Evolutionary conservation across 2,113 vertebrate species (phyloP).

Genomic region (Zosterops pallidus): DNA sequence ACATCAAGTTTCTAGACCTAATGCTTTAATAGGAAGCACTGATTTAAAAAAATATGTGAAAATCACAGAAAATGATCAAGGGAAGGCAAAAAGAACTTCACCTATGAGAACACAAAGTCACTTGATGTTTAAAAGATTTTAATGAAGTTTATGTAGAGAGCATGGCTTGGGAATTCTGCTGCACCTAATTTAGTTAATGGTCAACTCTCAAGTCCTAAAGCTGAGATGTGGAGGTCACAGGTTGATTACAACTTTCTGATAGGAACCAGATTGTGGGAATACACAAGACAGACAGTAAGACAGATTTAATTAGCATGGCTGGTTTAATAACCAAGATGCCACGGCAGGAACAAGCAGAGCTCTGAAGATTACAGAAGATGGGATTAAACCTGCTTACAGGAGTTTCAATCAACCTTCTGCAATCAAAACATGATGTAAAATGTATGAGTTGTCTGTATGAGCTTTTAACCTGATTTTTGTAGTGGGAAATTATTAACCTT

Average conservation of each 20-base stretch:
- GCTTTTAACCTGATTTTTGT: no score
- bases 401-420: no score
- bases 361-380: no score
- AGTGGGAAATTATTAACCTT: no score
- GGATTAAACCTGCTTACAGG: no score
- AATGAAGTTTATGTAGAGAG: background rate
- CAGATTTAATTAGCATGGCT: no score
- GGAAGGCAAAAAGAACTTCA: background rate
- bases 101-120: background rate
- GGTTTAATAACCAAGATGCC: no score
- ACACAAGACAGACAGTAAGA: no score
- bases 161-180: background rate
- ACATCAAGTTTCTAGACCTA: background rate
- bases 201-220: background rate
- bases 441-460: no score
- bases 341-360: no score
- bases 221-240: background rate
- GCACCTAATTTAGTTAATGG: background rate
- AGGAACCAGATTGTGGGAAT: background rate
- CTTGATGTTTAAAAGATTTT: background rate
- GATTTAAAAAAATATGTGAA: background rate
- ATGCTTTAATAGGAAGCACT: background rate
- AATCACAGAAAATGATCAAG: background rate
- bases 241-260: accelerated
- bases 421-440: no score